Conservation (phyloP, 1,140 invertebrate genomes). For the Aphaenogaster ashmeadi region DNA sequence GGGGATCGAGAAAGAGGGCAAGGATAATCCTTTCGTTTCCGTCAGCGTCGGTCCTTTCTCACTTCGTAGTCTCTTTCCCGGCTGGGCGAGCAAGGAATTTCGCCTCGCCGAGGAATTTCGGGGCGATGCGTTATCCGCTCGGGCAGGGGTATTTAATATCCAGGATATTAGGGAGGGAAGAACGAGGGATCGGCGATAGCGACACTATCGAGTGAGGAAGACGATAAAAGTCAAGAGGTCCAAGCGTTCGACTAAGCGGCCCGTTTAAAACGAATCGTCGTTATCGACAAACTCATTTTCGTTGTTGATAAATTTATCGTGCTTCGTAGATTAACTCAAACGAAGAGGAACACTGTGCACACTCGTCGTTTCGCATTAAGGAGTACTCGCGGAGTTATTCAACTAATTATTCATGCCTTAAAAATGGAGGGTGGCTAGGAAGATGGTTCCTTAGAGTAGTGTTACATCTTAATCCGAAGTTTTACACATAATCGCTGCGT, state of each 20-base stretch:
- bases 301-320: slow-evolving; percentile 11
- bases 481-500: slow-evolving; percentile 60
- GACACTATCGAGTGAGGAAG: slow-evolving; percentile 34
- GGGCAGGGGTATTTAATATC: slow-evolving; percentile 76
- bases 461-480: slow-evolving; percentile 65
- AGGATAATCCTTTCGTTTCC: slow-evolving; percentile 55
- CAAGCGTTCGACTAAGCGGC: slow-evolving; percentile 41
- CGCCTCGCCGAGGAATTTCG: slow-evolving; percentile 70
- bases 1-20: not conserved
- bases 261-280: not conserved
- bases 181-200: not conserved
- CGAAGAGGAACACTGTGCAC: not conserved
- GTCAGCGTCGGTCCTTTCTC: slow-evolving; percentile 37
- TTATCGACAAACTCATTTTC: slow-evolving; percentile 17
- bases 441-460: slow-evolving; percentile 26
- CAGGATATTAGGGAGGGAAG: slow-evolving; percentile 65
- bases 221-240: slow-evolving; percentile 54
- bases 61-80: slow-evolving; percentile 28
- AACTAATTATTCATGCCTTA: slow-evolving; percentile 54
- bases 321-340: not conserved
- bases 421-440: slow-evolving; percentile 20
- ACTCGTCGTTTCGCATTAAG: not conserved
- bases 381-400: slow-evolving; percentile 41
- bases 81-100: slow-evolving; percentile 59
- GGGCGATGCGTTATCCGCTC: slow-evolving; percentile 72